Evolutionary conservation across 2,888 invertebrate genomes (phyloP).

Genomic region (Tiphia femorata): DNA sequence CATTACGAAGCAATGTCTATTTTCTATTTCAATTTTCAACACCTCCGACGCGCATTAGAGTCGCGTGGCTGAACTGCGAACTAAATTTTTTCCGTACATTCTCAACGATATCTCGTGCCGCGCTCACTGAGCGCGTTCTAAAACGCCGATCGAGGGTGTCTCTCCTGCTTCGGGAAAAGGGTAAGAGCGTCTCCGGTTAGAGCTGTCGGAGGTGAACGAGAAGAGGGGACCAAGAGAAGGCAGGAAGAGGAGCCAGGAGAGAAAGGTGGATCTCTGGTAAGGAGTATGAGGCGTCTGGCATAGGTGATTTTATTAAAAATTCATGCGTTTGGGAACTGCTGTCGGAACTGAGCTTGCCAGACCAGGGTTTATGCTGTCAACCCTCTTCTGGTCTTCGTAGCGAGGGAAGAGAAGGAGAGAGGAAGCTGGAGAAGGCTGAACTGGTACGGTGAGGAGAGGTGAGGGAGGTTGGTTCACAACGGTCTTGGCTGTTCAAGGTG

Average conservation of each 20-base stretch:
- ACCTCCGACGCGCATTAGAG: too few relatives aligned
- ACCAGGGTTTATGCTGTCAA: conserved; percentile 50
- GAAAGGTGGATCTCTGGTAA: conserved; percentile 11
- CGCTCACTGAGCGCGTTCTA: too few relatives aligned
- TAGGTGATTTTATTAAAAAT: conserved; percentile 54
- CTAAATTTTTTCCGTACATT: too few relatives aligned
- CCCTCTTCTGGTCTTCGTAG: conserved; percentile 42
- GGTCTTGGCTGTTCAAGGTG: conserved; percentile 11
- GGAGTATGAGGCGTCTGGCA: conserved; percentile 28
- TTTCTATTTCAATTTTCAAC: too few relatives aligned
- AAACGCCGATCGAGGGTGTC: too few relatives aligned
- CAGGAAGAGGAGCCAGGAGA: neutral
- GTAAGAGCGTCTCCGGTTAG: conserved; percentile 1
- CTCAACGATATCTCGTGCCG: too few relatives aligned
- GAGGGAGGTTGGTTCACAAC: conserved; percentile 20
- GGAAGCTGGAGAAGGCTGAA: conserved; percentile 27
- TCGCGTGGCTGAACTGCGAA: too few relatives aligned
- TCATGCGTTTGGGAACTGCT: conserved; percentile 48
- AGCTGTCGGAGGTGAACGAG: conserved; percentile 1
- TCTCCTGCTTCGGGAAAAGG: neutral
- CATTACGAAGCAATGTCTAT: too few relatives aligned
- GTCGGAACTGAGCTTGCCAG: conserved; percentile 37
- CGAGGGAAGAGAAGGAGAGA: conserved; percentile 14
- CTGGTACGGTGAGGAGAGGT: neutral
- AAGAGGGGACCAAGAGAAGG: neutral